Base-by-base conservation (phyloP, 35 echinoderm and acorn worm species). In the Acanthaster planci region DNA sequence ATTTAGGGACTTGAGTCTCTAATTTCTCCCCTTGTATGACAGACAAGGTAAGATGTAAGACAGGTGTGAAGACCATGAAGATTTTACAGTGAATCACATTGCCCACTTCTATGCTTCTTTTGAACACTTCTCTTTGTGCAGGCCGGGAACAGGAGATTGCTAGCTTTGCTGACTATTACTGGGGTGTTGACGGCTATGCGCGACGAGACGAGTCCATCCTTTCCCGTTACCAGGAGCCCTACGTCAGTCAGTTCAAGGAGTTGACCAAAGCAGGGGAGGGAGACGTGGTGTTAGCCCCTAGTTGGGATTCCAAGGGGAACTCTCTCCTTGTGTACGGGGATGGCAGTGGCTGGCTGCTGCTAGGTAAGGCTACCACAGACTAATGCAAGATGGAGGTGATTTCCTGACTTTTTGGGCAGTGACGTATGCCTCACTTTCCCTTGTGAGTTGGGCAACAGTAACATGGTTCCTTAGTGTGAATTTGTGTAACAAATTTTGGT, bases 111-210 rank as follows among this genome's bases (percentile, higher is more conserved):
- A 2, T 8, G n/a, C n/a, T n/a, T n/a, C 40, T 5, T 18, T 9
- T 14, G 15, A 7, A 51, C 68, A 82, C 29, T 78, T 53, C 18
- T 50, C 8, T 60, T 15, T 29, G 17, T 47, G 59, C 80, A 95
- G 93, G 76, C 7, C 83, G 80, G 17, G 93, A 95, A 42, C 58
- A 60, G 12, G 84, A 85, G 31, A 57, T 95, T 54, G 51, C 87
- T n/a, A 79, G 67, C 26, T 75, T 80, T 37, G 86, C 94, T 27
- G 84, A 89, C 37, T 67, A 97, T 58, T 97, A 89, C 76, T 97
- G 94, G 94, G 82, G 76, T 17, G 89, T 72, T 30, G 94, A 97
- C 51, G 90, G 86, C 34, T 97, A 64, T 57, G 55, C 89, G 2
- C 77, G 56, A 29, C 76, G 90, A 17, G 84, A 89, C 38, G 58